A percentile compares a stretch with the other conserved stretches of the same genome.
Evolutionary conservation across 2,888 invertebrate species (phyloP).

Genomic region (Autographa pulchrina): DNA sequence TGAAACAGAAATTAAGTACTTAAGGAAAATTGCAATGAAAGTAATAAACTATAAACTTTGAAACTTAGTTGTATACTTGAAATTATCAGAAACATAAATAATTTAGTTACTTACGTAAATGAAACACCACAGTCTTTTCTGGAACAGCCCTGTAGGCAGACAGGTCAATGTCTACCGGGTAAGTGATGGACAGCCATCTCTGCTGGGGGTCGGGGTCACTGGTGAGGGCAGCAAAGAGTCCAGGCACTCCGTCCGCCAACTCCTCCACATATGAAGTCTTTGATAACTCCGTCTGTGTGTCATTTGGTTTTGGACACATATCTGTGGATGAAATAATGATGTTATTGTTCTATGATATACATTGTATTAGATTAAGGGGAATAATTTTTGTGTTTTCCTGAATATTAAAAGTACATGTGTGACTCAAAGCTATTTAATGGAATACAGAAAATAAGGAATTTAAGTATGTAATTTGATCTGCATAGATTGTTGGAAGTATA

Average conservation of each 20-base stretch:
- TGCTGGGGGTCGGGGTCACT: constrained; percentile 93
- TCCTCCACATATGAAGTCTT: constrained; percentile 96
- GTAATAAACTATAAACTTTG: no score
- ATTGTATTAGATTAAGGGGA: constrained; percentile 14
- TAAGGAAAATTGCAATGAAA: no score
- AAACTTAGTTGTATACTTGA: no score
- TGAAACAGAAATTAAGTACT: no score
- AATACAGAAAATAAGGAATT: no score
- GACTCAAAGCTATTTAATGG: no score
- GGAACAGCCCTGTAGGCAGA: constrained; percentile 91
- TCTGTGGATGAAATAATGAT: constrained; percentile 88
- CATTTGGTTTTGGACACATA: constrained; percentile 96
- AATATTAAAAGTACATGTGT: background rate
- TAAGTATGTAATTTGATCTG: no score
- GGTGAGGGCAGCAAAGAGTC: constrained; percentile 95
- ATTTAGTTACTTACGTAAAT: constrained; percentile 90
- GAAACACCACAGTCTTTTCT: constrained; percentile 92
- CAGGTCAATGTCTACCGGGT: constrained; percentile 93
- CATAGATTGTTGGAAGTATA: no score
- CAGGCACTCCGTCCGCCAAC: constrained; percentile 94
- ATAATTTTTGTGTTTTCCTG: background rate
- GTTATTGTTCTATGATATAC: constrained; percentile 24
- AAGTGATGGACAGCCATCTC: constrained; percentile 96
- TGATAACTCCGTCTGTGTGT: constrained; percentile 92
- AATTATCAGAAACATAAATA: background rate